These are phyloP conservation scores for Frieseomelitta varia DNA, from an alignment of 1,140 invertebrate genomes.

Conservation along the genomic window DNA sequence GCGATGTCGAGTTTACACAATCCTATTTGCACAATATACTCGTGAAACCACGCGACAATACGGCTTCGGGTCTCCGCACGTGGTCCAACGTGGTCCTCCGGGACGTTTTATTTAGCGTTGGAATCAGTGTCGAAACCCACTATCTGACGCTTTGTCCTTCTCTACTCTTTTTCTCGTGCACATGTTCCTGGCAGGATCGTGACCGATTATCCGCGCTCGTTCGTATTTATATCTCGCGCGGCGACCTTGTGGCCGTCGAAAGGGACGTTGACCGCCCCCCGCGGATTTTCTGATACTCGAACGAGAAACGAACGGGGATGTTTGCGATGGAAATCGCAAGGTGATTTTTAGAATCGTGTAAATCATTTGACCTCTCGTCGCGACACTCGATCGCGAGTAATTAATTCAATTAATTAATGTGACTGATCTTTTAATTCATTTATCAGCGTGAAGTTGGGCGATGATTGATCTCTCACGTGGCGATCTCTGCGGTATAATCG, in stretches of 20 bases:
- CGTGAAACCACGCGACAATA: constrained; percentile 20
- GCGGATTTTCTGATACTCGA: neutral
- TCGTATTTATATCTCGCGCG: constrained; percentile 15
- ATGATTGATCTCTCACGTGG: too few relatives aligned
- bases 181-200: neutral
- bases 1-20: constrained; percentile 48
- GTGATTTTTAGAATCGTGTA: neutral
- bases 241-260: neutral
- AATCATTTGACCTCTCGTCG: too few relatives aligned
- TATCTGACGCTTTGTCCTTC: neutral
- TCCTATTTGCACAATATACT: constrained; percentile 47
- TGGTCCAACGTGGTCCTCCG: neutral
- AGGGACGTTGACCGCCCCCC: constrained; percentile 16
- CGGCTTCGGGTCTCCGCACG: neutral
- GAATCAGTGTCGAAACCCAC: neutral
- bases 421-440: too few relatives aligned
- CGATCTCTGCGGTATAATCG: too few relatives aligned
- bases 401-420: too few relatives aligned
- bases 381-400: too few relatives aligned
- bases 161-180: neutral
- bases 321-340: neutral
- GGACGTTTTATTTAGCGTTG: neutral
- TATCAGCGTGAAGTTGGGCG: too few relatives aligned
- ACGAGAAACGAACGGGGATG: too few relatives aligned
- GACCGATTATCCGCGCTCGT: neutral